Base-by-base conservation (phyloP, 92 coral and sea anemone genomes). In the Bergia sp. region DNA sequence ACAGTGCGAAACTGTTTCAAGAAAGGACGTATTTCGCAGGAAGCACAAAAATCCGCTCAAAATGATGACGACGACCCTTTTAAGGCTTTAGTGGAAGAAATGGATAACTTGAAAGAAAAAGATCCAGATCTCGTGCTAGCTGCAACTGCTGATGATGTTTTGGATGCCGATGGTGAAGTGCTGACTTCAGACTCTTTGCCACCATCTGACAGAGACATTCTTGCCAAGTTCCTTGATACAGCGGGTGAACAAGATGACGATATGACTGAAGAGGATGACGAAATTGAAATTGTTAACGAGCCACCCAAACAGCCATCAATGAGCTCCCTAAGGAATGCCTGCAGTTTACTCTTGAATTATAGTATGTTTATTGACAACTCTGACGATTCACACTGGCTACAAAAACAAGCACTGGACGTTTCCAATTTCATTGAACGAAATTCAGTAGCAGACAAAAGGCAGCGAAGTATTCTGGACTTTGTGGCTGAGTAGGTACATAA, bases 221-320 rank as follows among this genome's bases (percentile, higher is more conserved):
- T 69, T 69, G 75, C 37, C 37, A 37, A 69, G 37, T 18, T 23
- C 75, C 37, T 69, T 69, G 75, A 69, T 69, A 69, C 75, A 69
- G 75, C 23, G 75, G 75, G 75, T 69, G 75, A 69, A 69, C 75
- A 69, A 69, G 75, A 69, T 23, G 75, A 69, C 29, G 75, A 69
- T 69, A n/a, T 69, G 23, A 69, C 18, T 69, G 75, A 69, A 69
- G 75, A 69, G 29, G 37, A 23, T 69, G 75, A 69, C 75, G 37
- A 67, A 85, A 85, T 20, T 79, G 41, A 57, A 7, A 73, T 41
- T 20, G 5, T 57, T 38, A 21, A 74, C 78, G 78, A 74, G 78
- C 47, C 78, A 7, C 45, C 78, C 47, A 74, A 74, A 74, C 78
- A 38, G 78, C 78, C 13, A 36, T 74, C 47, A 37, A 74, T 74